A percentile compares a stretch with the other conserved stretches of the same genome.
Conservation (phyloP, 23 tunicate genomes). For the Styela clava region DNA sequence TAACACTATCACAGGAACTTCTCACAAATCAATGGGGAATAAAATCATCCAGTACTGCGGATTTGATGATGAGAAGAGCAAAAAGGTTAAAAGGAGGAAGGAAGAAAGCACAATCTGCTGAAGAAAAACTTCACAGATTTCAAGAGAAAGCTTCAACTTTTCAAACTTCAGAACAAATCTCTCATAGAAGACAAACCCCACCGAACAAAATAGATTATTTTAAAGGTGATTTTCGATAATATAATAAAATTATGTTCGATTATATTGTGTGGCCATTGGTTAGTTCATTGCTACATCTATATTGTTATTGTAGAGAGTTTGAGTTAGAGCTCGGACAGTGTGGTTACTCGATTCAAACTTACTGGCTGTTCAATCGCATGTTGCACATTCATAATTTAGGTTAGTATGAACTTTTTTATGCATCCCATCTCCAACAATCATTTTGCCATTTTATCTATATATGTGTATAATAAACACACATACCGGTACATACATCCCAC, state of each 20-base stretch:
- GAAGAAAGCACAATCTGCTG: conserved; percentile 51
- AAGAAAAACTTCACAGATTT: conserved; percentile 49
- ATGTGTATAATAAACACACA: too few relatives aligned
- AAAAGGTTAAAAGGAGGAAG: conserved; percentile 58
- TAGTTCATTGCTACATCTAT: neutral
- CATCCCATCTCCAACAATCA: too few relatives aligned
- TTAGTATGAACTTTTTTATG: too few relatives aligned
- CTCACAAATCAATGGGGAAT: conserved; percentile 76
- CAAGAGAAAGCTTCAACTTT: conserved; percentile 34
- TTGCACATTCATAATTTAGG: too few relatives aligned
- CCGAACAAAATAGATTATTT: conserved; percentile 54
- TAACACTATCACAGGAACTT: conserved; percentile 45
- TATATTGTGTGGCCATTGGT: too few relatives aligned
- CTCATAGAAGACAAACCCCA: conserved; percentile 19
- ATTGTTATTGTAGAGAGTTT: too few relatives aligned
- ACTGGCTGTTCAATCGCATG: too few relatives aligned
- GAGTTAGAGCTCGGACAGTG: too few relatives aligned
- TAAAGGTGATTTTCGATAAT: conserved; percentile 35
- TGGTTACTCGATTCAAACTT: too few relatives aligned
- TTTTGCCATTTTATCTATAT: too few relatives aligned
- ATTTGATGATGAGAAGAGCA: conserved; percentile 74
- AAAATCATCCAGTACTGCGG: conserved; percentile 35
- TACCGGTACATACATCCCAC: too few relatives aligned
- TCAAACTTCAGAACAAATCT: neutral
- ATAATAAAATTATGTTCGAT: neutral